These are phyloP conservation scores for Nephrotoma flavescens DNA, from an alignment of 2,888 invertebrate species.

Conservation along the genomic window DNA sequence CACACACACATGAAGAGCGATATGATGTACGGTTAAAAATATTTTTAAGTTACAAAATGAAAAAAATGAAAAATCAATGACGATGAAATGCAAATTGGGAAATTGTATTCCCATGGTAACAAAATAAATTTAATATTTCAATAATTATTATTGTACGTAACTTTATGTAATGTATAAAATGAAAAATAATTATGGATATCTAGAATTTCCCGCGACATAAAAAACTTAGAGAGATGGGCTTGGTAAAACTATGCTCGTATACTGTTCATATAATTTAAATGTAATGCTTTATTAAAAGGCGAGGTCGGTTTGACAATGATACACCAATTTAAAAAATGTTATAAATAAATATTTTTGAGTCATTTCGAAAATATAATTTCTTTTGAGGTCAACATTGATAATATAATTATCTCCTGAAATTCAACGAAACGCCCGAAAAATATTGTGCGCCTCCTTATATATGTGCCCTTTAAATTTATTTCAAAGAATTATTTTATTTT, in stretches of 20 bases:
- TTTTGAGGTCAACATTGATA: neutral
- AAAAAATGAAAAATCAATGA: neutral
- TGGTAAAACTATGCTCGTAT: neutral
- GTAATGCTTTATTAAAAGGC: neutral
- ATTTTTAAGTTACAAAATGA: neutral
- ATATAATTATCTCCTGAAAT: too few species aligned
- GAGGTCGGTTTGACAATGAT: neutral
- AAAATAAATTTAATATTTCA: neutral
- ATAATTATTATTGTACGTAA: neutral
- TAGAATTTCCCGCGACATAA: too few species aligned
- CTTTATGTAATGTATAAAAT: neutral
- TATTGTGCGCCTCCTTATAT: too few species aligned
- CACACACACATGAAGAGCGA: neutral
- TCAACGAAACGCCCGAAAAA: too few species aligned
- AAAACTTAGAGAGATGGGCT: neutral
- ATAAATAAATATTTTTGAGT: neutral
- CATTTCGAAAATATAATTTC: neutral
- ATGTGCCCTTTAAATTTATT: too few species aligned
- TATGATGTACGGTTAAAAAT: neutral
- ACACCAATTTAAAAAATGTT: neutral
- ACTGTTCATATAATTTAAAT: neutral
- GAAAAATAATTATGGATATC: neutral
- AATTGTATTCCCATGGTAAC: neutral
- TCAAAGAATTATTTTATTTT: too few species aligned
- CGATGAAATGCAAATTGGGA: neutral